Evolutionary conservation across 2,888 invertebrate species (phyloP), one percentile per base, ranked within the genome.

Genomic region (Tetragnatha montana): DNA sequence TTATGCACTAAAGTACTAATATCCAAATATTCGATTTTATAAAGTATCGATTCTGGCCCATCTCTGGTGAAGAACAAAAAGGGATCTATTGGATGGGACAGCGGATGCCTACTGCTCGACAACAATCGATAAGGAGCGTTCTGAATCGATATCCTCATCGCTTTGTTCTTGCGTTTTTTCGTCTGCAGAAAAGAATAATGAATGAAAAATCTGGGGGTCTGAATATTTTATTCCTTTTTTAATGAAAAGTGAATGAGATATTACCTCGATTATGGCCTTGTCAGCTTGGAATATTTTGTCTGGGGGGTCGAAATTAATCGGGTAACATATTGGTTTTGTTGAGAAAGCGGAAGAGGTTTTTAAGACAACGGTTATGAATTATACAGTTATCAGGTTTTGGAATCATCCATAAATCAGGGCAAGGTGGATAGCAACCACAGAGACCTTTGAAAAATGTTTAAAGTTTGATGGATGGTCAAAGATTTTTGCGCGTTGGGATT

Each of bases 41-140:
- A 35, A 35, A 2, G 35, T 35, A 35, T 35, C 35, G 35, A 35
- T 35, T 35, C 35, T 35, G 4, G 35, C 35, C 35, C 35, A 35
- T 35, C 4, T 4, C 35, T 35, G 35, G 1, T 60, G 47, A 83
- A 75, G 74, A 51, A 35, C 51, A 60, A 22, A 73, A 73, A 35
- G 14, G 49, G 50, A 69, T 73, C 47, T 73, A 78, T 78, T 83
- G 21, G 22, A 83, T 68, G 73, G n/a, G 22, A 47, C 75, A 21
- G 22, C 21, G 71, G 78, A 71, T 78, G 79, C 85, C 78, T 79
- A 69, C 78, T 71, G 78, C 50, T 51, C 51, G 19, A 21, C 71
- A 22, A 21, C 71, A 85, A 85, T 85, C 85, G 79, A 85, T 85
- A 79, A 71, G 51, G 51, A 49, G 50, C 69, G 71, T 60, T 51